A percentile compares a stretch with the other conserved stretches of the same genome.
These are phyloP conservation scores for Athalia cordata DNA, from an alignment of 2,888 invertebrate species.

Conservation along the genomic window DNA sequence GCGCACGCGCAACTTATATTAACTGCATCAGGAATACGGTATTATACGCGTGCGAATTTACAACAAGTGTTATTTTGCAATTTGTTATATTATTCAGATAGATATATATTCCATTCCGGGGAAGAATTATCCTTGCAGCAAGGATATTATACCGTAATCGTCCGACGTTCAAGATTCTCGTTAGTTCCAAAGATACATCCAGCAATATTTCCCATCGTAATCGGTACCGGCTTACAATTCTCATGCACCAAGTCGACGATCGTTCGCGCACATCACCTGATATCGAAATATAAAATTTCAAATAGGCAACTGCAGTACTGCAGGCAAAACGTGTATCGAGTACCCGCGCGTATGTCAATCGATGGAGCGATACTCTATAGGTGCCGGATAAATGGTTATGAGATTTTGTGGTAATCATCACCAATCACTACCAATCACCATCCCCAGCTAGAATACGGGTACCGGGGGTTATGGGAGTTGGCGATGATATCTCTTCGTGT, in stretches of 20 bases:
- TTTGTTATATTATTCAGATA: slow-evolving; percentile 14
- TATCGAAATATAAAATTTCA: not conserved
- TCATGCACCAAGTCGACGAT: too few relatives aligned
- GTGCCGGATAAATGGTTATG: not conserved
- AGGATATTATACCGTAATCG: not conserved
- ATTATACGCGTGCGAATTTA: slow-evolving; percentile 1
- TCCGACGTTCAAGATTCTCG: not conserved
- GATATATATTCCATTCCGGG: not conserved
- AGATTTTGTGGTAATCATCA: slow-evolving; percentile 34
- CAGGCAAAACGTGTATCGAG: too few relatives aligned
- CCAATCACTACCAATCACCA: slow-evolving; percentile 39
- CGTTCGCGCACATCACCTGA: not conserved
- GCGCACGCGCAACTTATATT: too few relatives aligned
- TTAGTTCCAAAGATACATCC: not conserved
- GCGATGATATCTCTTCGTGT: slow-evolving; percentile 44
- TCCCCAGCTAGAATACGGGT: not conserved
- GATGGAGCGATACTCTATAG: not conserved
- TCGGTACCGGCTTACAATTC: too few relatives aligned
- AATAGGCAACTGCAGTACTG: too few relatives aligned
- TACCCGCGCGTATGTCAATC: too few relatives aligned
- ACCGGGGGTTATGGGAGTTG: not conserved
- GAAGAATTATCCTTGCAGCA: too few relatives aligned
- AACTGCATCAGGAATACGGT: too few relatives aligned
- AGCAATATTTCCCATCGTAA: not conserved
- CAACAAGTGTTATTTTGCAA: slow-evolving; percentile 16